phyloP scores from a whole-genome alignment of 2,797 vertebrate species.

The Brachymystax lenok region DNA sequence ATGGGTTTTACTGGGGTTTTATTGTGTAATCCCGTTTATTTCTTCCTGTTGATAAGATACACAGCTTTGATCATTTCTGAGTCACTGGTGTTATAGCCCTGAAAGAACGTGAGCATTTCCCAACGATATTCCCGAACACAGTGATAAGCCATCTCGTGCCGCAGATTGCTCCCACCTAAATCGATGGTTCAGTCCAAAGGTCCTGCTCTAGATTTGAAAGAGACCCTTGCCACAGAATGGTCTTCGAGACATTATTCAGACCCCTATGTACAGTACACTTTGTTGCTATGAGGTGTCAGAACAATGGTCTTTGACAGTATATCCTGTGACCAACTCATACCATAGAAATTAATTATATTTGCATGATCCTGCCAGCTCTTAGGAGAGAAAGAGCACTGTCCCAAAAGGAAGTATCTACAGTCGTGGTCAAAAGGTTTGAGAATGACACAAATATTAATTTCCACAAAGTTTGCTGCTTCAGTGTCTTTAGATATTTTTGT shows the following conservation, averaged over 20 bases:
- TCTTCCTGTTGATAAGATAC: too few relatives aligned
- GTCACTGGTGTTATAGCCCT: neutral
- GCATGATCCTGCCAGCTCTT: too few relatives aligned
- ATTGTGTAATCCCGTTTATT: too few relatives aligned
- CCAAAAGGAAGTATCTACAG: too few relatives aligned
- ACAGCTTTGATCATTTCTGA: conserved; percentile 17
- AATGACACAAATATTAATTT: too few relatives aligned
- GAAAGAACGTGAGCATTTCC: neutral
- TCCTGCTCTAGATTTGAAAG: neutral
- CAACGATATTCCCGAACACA: conserved; percentile 1
- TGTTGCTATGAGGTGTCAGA: neutral
- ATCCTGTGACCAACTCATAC: too few relatives aligned
- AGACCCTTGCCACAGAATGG: neutral
- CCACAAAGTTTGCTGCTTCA: too few relatives aligned
- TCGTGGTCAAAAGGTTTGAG: too few relatives aligned
- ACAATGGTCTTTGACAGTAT: neutral
- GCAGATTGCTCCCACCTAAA: conserved; percentile 2
- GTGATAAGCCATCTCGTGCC: neutral
- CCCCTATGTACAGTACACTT: neutral
- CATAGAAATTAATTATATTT: too few relatives aligned
- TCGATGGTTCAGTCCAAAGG: conserved; percentile 6
- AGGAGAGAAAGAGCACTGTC: too few relatives aligned
- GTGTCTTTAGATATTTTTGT: too few relatives aligned
- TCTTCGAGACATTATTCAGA: neutral
- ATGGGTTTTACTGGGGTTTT: too few relatives aligned